Conservation (phyloP, 1,140 invertebrate genomes). For the Formica exsecta region DNA sequence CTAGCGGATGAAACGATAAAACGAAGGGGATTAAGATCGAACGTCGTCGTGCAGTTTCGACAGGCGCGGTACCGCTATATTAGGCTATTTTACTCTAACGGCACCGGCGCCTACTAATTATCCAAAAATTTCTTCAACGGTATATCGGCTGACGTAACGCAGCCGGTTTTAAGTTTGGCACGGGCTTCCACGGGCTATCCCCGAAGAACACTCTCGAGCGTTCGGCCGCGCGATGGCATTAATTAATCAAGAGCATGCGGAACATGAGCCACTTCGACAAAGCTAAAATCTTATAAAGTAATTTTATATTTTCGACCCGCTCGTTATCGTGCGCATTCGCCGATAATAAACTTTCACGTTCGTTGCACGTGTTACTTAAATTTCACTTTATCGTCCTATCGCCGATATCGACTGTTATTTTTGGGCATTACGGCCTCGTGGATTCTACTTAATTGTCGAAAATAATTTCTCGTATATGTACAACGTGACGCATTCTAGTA, state of each 20-base stretch:
- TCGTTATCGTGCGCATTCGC: conserved; percentile 12
- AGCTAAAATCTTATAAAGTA: conserved; percentile 4
- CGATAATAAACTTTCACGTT: conserved; percentile 42
- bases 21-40: neutral
- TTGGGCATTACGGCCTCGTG: conserved; percentile 7
- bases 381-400: conserved; percentile 46
- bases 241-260: conserved; percentile 10
- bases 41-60: too few species aligned
- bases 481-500: too few species aligned
- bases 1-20: neutral
- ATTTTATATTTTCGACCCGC: conserved; percentile 42
- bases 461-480: neutral
- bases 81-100: conserved; percentile 67
- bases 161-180: conserved; percentile 5
- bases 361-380: conserved; percentile 45
- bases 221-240: neutral
- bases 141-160: conserved; percentile 69
- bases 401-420: conserved; percentile 14
- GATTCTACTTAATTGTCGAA: neutral
- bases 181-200: too few species aligned
- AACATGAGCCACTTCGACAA: conserved; percentile 1
- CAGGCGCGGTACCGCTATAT: conserved; percentile 51
- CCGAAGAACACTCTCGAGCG: neutral
- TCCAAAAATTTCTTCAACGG: conserved; percentile 73
- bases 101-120: conserved; percentile 66